These are phyloP conservation scores for Caenorhabditis virilis DNA, from an alignment of 2,888 invertebrate species.

Conservation along the genomic window DNA sequence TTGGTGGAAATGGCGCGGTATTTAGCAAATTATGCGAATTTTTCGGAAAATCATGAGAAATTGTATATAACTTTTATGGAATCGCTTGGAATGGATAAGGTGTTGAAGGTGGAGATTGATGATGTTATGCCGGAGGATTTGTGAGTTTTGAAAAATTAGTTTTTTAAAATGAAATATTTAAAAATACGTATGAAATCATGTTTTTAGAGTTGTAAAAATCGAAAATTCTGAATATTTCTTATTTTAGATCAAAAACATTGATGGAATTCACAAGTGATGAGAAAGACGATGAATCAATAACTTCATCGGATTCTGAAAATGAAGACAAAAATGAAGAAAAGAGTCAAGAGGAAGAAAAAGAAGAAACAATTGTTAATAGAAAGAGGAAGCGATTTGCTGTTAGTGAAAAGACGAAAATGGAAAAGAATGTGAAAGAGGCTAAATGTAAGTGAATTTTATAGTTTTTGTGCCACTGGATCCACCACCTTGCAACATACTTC, in stretches of 20 bases:
- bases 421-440: background rate
- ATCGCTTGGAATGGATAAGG: conserved; percentile 17
- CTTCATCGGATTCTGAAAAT: too few species aligned
- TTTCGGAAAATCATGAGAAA: conserved; percentile 34
- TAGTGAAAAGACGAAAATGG: conserved; percentile 4
- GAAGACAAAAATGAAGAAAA: background rate
- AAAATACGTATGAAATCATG: too few species aligned
- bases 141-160: too few species aligned
- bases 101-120: conserved; percentile 8
- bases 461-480: too few species aligned
- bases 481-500: too few species aligned
- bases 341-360: background rate
- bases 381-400: too few species aligned
- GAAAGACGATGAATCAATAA: too few species aligned
- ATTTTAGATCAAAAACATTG: background rate
- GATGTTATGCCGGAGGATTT: conserved; percentile 9
- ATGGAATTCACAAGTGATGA: background rate
- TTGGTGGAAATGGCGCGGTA: conserved; percentile 47
- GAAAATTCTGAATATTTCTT: background rate
- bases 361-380: too few species aligned
- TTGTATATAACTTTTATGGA: conserved; percentile 23
- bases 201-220: too few species aligned
- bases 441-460: too few species aligned
- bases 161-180: too few species aligned
- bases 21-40: conserved; percentile 42